Percentiles rank a stretch among this genome's conserved stretches.
These are phyloP conservation scores for Tragelaphus imberbis DNA, from an alignment of 2,113 vertebrate species.

Conservation along the genomic window DNA sequence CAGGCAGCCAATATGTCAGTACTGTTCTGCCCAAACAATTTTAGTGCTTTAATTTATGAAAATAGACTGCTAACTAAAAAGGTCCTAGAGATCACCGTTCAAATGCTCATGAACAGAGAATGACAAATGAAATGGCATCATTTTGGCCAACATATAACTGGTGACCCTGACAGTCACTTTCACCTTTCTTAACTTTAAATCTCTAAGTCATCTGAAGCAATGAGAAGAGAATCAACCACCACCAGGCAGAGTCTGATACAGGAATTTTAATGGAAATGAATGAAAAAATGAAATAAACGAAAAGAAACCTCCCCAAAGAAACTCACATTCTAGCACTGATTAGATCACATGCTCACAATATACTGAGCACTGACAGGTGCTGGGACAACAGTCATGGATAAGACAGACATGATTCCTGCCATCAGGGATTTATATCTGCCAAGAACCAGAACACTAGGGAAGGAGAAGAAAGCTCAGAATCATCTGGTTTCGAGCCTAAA, in stretches of 20 bases:
- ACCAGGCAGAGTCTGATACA: background rate
- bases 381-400: background rate
- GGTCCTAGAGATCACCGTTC: background rate
- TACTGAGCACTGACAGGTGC: background rate
- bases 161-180: background rate
- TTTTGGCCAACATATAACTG: background rate
- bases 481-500: background rate
- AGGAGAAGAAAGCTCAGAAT: background rate
- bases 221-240: background rate
- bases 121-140: background rate
- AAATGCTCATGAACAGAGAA: background rate
- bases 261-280: background rate
- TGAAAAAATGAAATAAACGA: background rate
- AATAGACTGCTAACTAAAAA: background rate
- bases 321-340: background rate
- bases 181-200: constrained; percentile 1
- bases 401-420: background rate
- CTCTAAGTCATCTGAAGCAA: background rate
- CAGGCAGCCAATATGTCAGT: background rate
- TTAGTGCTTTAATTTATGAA: constrained; percentile 7
- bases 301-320: background rate
- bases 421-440: background rate
- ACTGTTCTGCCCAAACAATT: background rate
- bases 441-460: background rate
- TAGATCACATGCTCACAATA: background rate